Conservation (phyloP, 2,113 vertebrate genomes). For the Xenopus tropicalis region DNA sequence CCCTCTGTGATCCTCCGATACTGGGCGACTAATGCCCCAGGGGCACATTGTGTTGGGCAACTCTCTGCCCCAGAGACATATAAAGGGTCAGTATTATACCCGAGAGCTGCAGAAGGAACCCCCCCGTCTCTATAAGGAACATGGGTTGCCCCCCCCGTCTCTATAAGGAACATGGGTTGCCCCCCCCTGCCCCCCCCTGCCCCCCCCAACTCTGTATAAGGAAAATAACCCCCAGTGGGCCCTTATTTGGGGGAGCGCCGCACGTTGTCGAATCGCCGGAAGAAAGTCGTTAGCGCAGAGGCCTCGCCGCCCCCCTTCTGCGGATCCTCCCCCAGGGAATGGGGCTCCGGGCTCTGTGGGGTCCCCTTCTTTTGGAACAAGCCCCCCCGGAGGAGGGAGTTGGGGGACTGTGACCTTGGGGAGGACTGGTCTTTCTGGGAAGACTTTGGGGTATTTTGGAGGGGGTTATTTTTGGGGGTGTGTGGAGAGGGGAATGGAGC, state of each 20-base stretch:
- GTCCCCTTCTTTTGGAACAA: constrained; percentile 21
- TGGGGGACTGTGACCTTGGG: neutral
- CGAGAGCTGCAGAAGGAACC: no score
- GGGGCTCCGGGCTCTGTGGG: neutral
- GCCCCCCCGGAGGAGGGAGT: neutral
- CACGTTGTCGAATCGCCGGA: constrained; percentile 11
- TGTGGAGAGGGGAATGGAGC: neutral
- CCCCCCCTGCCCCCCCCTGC: no score
- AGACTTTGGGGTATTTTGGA: neutral
- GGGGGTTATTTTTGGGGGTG: neutral
- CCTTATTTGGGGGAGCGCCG: constrained; percentile 18
- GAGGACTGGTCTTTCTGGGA: neutral
- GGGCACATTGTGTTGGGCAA: no score
- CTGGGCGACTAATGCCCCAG: no score
- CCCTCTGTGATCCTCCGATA: no score
- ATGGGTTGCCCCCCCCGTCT: no score
- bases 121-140: no score
- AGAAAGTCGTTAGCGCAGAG: constrained; percentile 18
- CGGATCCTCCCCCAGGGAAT: neutral
- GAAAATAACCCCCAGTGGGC: no score
- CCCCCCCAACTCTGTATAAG: no score
- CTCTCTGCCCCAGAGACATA: no score
- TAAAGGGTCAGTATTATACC: no score
- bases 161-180: no score
- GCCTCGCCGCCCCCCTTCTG: constrained; percentile 6